A percentile compares a stretch with the other conserved stretches of the same genome.
Conservation (phyloP, 2,888 invertebrate species). For the Campoletis raptor region DNA sequence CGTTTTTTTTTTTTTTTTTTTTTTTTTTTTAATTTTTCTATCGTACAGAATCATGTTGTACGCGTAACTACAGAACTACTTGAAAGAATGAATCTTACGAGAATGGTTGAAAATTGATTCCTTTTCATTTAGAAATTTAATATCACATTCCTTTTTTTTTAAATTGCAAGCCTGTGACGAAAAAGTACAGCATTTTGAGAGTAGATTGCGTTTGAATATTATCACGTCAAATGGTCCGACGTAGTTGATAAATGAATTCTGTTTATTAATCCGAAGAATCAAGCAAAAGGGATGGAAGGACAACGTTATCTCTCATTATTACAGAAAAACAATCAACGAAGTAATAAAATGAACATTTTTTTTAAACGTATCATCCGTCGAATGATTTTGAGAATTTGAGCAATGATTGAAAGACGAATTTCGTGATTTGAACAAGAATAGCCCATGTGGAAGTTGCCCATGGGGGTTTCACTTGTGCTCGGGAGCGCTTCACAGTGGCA, state of each 20-base stretch:
- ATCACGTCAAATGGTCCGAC: background rate
- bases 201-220: background rate
- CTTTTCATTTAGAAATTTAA: background rate
- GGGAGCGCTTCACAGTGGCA: conserved; percentile 60
- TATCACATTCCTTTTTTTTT: background rate
- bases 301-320: background rate
- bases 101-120: background rate
- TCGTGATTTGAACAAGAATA: conserved; percentile 24
- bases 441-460: conserved; percentile 63
- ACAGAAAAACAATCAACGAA: too few relatives aligned
- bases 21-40: too few relatives aligned
- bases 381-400: background rate
- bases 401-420: background rate
- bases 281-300: background rate
- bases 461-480: conserved; percentile 73
- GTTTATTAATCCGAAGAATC: background rate
- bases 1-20: too few relatives aligned
- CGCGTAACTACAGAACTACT: too few relatives aligned
- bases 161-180: background rate
- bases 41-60: too few relatives aligned
- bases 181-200: background rate
- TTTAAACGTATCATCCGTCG: background rate
- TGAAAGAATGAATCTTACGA: background rate
- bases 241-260: background rate
- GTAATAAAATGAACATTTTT: background rate